These are phyloP conservation scores for Belgica antarctica DNA, from an alignment of 2,888 invertebrate genomes.

Conservation along the genomic window DNA sequence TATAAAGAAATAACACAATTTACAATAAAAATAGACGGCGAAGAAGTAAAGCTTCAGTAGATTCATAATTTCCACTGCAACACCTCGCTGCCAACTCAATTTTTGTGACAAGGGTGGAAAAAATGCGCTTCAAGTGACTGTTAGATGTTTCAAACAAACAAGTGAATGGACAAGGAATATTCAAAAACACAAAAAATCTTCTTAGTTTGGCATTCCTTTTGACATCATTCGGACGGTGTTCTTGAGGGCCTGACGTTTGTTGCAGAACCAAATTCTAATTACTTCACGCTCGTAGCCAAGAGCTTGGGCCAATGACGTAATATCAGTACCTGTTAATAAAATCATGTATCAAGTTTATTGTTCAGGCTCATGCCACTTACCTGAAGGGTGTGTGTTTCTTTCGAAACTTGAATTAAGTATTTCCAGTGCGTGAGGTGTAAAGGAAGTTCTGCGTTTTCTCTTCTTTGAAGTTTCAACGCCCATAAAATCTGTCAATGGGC, in stretches of 20 bases:
- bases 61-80: no score
- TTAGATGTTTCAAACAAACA: not conserved
- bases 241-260: constrained; percentile 95
- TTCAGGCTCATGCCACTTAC: constrained; percentile 65
- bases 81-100: no score
- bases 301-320: constrained; percentile 91
- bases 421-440: constrained; percentile 94
- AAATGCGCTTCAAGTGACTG: not conserved
- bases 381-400: constrained; percentile 96
- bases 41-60: no score
- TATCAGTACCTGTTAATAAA: constrained; percentile 77
- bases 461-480: constrained; percentile 97
- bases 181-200: not conserved
- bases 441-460: constrained; percentile 91
- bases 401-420: constrained; percentile 93
- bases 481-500: constrained; percentile 91
- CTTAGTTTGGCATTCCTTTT: constrained; percentile 63
- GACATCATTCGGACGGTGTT: constrained; percentile 97
- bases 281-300: constrained; percentile 96
- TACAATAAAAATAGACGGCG: not conserved
- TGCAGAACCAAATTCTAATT: constrained; percentile 99
- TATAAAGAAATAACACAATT: no score
- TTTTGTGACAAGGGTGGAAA: no score
- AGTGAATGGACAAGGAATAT: not conserved
- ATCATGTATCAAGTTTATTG: constrained; percentile 19